Conservation (phyloP, 2,888 invertebrate genomes). For the Kuschelorhynchus macadamiae region DNA sequence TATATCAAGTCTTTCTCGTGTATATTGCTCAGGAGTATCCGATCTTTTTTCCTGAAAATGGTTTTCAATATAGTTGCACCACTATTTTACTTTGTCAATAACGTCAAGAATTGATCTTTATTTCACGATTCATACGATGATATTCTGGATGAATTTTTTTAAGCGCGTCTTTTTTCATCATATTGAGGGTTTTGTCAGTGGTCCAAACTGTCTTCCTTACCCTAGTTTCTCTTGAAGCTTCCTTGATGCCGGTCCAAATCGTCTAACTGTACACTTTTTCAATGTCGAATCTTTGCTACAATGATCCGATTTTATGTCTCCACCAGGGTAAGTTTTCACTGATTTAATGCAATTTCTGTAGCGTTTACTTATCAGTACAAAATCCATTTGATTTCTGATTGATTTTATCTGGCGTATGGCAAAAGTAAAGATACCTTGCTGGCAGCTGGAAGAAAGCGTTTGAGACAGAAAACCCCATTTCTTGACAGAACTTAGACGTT, state of each 20-base stretch:
- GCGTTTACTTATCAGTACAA: too few species aligned
- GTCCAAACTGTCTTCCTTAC: background rate
- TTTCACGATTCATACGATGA: background rate
- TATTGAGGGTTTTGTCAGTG: background rate
- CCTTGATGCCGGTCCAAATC: background rate
- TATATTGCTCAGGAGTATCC: background rate
- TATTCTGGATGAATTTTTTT: background rate
- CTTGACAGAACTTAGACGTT: too few species aligned
- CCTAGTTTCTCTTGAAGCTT: background rate
- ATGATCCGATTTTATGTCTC: too few species aligned
- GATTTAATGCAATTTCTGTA: too few species aligned
- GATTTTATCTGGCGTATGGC: too few species aligned
- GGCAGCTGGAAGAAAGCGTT: too few species aligned
- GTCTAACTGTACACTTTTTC: too few species aligned
- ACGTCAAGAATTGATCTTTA: background rate
- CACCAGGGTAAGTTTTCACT: too few species aligned
- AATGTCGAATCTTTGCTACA: too few species aligned
- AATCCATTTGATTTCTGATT: too few species aligned
- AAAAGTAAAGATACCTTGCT: too few species aligned
- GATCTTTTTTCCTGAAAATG: background rate
- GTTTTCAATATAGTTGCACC: background rate
- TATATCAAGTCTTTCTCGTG: background rate
- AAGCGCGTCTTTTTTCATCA: background rate
- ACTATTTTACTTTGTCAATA: background rate
- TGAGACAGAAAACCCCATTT: too few species aligned